Conservation (phyloP, 2,113 vertebrate species). For the Sphaerodactylus townsendi region DNA sequence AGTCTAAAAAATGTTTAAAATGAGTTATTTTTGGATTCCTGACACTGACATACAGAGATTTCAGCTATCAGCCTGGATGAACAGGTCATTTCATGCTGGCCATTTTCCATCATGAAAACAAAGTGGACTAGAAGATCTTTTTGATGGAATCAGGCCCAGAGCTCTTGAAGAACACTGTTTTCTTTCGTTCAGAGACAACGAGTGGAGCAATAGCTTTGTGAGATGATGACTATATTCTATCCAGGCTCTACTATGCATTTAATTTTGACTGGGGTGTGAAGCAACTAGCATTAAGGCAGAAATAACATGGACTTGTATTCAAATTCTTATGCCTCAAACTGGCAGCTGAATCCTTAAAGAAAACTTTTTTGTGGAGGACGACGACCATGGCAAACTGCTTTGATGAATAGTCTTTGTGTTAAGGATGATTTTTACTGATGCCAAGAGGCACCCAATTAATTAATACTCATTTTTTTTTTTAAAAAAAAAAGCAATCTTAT, state of each 20-base stretch:
- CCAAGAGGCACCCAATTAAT: constrained; percentile 50
- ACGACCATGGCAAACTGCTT: neutral
- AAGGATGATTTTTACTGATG: constrained; percentile 9
- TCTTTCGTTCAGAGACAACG: neutral
- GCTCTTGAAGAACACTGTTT: neutral
- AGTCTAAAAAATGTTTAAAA: no score
- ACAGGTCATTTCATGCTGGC: no score
- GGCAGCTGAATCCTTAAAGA: neutral
- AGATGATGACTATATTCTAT: neutral
- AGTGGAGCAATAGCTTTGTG: neutral
- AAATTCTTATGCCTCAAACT: neutral
- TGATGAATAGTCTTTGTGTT: constrained; percentile 7
- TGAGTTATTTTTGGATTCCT: no score
- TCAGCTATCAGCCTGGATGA: no score
- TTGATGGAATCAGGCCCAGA: no score
- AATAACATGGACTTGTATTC: neutral
- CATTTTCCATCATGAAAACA: no score
- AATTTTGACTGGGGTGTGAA: neutral
- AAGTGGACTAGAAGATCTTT: no score
- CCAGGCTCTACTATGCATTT: neutral
- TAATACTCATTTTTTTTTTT: constrained; percentile 34
- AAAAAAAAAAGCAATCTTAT: constrained; percentile 38
- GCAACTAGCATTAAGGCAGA: neutral
- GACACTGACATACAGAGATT: no score
- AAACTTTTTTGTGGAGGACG: neutral